A percentile compares a stretch with the other conserved stretches of the same genome.
These are phyloP conservation scores for Drosophila picticornis DNA, from an alignment of 2,888 invertebrate genomes.

Conservation along the genomic window DNA sequence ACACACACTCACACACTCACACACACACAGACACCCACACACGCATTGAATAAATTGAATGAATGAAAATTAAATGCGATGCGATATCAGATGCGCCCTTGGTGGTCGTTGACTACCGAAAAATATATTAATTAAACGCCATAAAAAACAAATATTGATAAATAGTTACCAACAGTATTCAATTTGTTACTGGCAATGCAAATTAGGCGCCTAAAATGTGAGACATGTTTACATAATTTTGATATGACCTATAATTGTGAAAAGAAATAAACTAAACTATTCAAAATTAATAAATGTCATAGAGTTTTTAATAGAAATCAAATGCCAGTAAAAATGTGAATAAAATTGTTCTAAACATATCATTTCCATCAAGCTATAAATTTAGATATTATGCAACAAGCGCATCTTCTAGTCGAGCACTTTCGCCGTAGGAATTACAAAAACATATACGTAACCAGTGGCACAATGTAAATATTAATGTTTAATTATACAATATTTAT, in stretches of 20 bases:
- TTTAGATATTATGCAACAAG: neutral
- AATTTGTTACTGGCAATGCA: constrained; percentile 40
- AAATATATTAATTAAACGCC: constrained; percentile 76
- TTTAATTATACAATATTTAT: constrained; percentile 50
- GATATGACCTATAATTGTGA: constrained; percentile 13
- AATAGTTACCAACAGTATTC: constrained; percentile 59
- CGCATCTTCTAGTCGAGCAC: constrained; percentile 2
- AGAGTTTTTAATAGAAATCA: no score
- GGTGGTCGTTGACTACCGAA: constrained; percentile 71
- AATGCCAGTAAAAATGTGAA: neutral
- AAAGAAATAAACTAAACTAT: neutral
- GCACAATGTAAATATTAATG: constrained; percentile 54
- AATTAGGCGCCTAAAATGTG: constrained; percentile 35
- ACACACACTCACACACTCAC: constrained; percentile 22
- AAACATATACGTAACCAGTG: neutral
- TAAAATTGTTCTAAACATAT: neutral
- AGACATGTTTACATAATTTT: constrained; percentile 24
- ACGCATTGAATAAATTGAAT: constrained; percentile 14
- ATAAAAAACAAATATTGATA: constrained; percentile 72
- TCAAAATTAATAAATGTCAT: neutral
- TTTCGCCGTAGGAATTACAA: neutral
- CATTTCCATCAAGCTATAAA: neutral
- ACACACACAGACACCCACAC: constrained; percentile 17
- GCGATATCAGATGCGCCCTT: constrained; percentile 56
- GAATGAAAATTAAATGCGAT: constrained; percentile 38